phyloP scores from a whole-genome alignment of 35 echinoderm and acorn worm species.

The Holothuria glaberrima region DNA sequence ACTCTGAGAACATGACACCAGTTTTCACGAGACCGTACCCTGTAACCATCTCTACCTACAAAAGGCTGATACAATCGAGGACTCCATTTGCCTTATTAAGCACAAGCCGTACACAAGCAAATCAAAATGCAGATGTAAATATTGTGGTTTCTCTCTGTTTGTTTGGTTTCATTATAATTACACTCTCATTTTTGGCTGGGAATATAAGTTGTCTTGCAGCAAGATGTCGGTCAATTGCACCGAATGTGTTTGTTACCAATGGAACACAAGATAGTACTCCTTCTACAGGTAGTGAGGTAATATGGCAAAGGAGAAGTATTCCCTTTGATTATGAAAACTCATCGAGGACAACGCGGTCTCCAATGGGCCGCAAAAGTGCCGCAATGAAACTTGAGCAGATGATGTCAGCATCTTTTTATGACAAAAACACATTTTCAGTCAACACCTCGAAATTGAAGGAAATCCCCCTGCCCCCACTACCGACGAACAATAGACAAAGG shows the following conservation, averaged over 20 bases:
- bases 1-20: too few relatives aligned
- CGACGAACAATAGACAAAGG: neutral
- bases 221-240: neutral
- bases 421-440: neutral
- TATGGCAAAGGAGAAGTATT: too few relatives aligned
- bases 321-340: too few relatives aligned
- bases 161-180: neutral
- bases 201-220: slow-evolving; percentile 4
- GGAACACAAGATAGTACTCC: neutral
- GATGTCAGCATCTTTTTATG: slow-evolving; percentile 14
- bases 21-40: too few relatives aligned
- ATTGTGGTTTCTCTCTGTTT: neutral
- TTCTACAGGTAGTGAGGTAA: too few relatives aligned
- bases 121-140: neutral
- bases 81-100: too few relatives aligned
- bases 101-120: too few relatives aligned
- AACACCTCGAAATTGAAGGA: neutral
- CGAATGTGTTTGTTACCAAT: too few relatives aligned
- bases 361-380: too few relatives aligned
- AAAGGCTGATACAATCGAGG: too few relatives aligned
- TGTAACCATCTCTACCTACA: too few relatives aligned
- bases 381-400: neutral
- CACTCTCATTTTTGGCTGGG: slow-evolving; percentile 26
- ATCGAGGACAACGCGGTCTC: too few relatives aligned
- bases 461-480: neutral